phyloP scores from a whole-genome alignment of 2,888 invertebrate species.

The Luffia ferchaultella region DNA sequence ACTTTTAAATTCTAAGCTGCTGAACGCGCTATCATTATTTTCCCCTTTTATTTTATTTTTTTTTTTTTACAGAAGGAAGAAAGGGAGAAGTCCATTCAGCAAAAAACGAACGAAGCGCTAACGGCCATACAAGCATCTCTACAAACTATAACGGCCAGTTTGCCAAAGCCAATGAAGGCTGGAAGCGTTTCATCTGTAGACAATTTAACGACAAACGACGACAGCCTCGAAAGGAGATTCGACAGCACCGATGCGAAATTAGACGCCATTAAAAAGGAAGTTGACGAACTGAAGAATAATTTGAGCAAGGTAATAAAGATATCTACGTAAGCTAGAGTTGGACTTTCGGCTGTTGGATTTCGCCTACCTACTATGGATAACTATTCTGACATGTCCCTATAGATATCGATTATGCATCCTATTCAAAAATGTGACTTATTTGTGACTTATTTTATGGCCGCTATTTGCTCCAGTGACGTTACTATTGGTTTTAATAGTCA shows the following conservation, averaged over 20 bases:
- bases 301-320: constrained; percentile 42
- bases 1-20: too few relatives aligned
- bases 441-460: too few relatives aligned
- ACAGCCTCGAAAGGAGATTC: constrained; percentile 30
- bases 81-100: constrained; percentile 68
- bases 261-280: constrained; percentile 39
- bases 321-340: too few relatives aligned
- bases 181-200: constrained; percentile 26
- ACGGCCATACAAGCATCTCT: constrained; percentile 43
- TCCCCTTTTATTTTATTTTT: too few relatives aligned
- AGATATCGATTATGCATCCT: too few relatives aligned
- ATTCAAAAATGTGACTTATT: too few relatives aligned
- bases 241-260: constrained; percentile 45
- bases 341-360: too few relatives aligned
- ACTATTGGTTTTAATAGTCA: too few relatives aligned
- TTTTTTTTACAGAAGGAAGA: constrained; percentile 71
- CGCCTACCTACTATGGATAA: too few relatives aligned
- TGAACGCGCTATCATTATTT: too few relatives aligned
- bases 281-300: constrained; percentile 36
- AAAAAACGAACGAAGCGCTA: constrained; percentile 68
- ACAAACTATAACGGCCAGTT: constrained; percentile 25
- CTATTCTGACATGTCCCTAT: too few relatives aligned
- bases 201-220: constrained; percentile 32
- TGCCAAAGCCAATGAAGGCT: constrained; percentile 16
- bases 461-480: too few relatives aligned